Base-by-base conservation (phyloP, 2,113 vertebrate species). In the Pituophis catenifer region DNA sequence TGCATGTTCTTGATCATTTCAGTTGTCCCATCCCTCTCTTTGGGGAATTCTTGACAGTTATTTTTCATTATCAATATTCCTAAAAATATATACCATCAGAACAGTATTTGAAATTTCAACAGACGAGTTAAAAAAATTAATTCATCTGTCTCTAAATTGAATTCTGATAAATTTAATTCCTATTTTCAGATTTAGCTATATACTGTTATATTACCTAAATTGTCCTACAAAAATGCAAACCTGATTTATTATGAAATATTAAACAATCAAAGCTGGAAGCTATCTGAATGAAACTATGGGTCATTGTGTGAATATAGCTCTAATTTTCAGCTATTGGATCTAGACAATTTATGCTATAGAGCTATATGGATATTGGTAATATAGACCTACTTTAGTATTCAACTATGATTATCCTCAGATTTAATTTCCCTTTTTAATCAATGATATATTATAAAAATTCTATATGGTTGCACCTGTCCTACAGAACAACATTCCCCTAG, bases 211-310 rank as follows among this genome's bases (percentile, higher is more conserved):
- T 12, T 57, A 86, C 4, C 23, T 55, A 12, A 54, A 15, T n/a
- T 38, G 3, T 54, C 17, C 11, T 52, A 90, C 26, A 81, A 75
- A 81, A 17, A 21, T 26, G 11, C 1, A 94, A 92, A n/a, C 88
- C 93, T 89, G 57, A 3, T 87, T 50, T 55, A 91, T 55, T 91
- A 1, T 86, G 89, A 93, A 95, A 94, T 93, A 93, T 2, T 89
- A 9, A 0, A 0, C 17, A 65, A 57, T 89, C 33, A 90, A 29
- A 75, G 75, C 50, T 96, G 33, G n/a, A 59, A 94, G 29, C 0
- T 0, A 55, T 17, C 33, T 58, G 38, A 29, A 50, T 52, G 26
- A 93, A 21, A 9, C 29, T 70, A 0, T 12, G 85, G 44, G 62
- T 38, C 8, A 26, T 8, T 44, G 23, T 86, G 38, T 86, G 44